Evolutionary conservation across 2,888 invertebrate species (phyloP).

Genomic region (Portevinia maculata): DNA sequence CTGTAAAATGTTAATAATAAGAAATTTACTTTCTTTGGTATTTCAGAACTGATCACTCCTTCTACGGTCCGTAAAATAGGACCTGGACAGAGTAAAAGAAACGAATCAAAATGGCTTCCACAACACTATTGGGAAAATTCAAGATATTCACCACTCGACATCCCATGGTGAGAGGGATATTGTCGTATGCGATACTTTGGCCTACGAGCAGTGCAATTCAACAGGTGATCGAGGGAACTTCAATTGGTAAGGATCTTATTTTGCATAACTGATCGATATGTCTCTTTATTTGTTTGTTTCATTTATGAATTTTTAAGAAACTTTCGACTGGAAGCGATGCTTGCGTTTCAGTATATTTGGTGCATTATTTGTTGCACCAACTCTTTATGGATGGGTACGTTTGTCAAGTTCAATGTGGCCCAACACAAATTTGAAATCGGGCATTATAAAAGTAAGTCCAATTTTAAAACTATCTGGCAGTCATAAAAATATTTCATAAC

Average conservation of each 20-base stretch:
- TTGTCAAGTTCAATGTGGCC: constrained; percentile 90
- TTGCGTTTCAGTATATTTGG: constrained; percentile 90
- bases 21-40: too few relatives aligned
- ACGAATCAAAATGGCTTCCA: constrained; percentile 29
- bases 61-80: too few relatives aligned
- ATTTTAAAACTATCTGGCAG: too few relatives aligned
- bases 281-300: background rate
- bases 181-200: constrained; percentile 88
- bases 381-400: constrained; percentile 90
- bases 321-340: constrained; percentile 87
- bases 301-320: constrained; percentile 81
- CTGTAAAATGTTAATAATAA: too few relatives aligned
- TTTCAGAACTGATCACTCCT: too few relatives aligned
- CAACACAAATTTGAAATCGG: constrained; percentile 87
- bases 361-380: constrained; percentile 90
- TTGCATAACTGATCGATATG: background rate
- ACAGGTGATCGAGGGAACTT: constrained; percentile 87
- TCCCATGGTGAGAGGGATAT: constrained; percentile 85
- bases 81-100: background rate
- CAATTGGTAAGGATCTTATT: constrained; percentile 83
- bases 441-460: constrained; percentile 86
- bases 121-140: constrained; percentile 58
- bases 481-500: background rate
- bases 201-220: constrained; percentile 89
- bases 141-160: constrained; percentile 75